Base-by-base conservation (phyloP, 2,113 vertebrate genomes). In the Platichthys flesus region DNA sequence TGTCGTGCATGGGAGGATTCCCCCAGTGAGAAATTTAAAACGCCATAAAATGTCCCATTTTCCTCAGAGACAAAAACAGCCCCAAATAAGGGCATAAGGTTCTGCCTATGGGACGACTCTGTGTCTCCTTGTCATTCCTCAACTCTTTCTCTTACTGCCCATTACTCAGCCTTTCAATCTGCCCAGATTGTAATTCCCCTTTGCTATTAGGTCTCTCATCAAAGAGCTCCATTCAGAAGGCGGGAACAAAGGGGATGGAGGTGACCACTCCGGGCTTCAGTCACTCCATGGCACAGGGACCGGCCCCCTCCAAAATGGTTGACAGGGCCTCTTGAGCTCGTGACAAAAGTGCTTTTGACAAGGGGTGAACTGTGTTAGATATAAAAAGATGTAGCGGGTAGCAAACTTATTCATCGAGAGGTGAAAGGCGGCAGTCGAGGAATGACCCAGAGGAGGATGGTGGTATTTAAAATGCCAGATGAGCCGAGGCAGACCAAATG, bases 191-290 rank as follows among this genome's bases (percentile, higher is more conserved):
- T 20, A 87, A 89, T 84, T 84, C 82, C 82, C 47, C 61, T 71
- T 81, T 49, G 70, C 79, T 71, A 84, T 82, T 76, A 24, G 90
- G 84, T 84, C 67, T 85, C 63, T 68, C 67, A 93, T 94, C 91
- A 95, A 94, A 94, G 88, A 69, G 78, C 79, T 69, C 80, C 83
- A 92, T 94, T 95, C 89, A 94, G 77, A 79, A 70, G 77, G 59
- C 23, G 63, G 76, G 78, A 88, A 94, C 93, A 95, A 94, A 92
- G 90, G 88, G 82, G 89, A 93, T 67, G 74, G 90, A 93, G 89
- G 93, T 92, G 92, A 92, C 92, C 80, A 90, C 83, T 90, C 89
- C 68, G 77, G 76, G 75, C 85, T 85, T 82, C 49, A 49, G 82
- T 82, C 84, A 75, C 88, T 84, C 84, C n/a, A 37, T 78, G 84